Evolutionary conservation across 2,888 invertebrate species (phyloP).

Genomic region (Orthosia gothica): DNA sequence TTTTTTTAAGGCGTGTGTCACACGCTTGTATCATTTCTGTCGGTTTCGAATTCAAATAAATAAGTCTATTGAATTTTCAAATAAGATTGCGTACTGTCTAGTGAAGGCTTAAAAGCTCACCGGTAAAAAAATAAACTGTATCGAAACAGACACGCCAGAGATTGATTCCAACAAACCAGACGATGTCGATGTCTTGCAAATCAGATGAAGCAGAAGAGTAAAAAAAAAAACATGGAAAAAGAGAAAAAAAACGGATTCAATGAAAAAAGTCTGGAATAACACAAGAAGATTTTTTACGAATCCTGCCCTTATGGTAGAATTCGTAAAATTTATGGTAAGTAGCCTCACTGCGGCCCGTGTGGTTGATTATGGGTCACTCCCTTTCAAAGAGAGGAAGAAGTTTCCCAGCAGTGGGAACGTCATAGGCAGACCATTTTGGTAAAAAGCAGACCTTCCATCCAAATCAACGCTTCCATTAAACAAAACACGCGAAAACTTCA

Average conservation of each 20-base stretch:
- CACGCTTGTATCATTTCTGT: background rate
- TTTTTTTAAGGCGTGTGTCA: slow-evolving; percentile 1
- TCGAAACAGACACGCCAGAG: too few species aligned
- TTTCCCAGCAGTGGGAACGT: background rate
- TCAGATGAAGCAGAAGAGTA: background rate
- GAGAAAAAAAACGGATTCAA: background rate
- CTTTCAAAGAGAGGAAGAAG: background rate
- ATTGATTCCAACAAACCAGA: background rate
- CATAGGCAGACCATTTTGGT: background rate
- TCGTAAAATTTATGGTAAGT: too few species aligned
- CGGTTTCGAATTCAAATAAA: background rate
- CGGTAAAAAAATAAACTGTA: too few species aligned
- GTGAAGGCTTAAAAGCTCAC: too few species aligned
- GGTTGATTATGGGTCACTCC: background rate
- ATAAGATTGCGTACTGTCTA: too few species aligned
- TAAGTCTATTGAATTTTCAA: too few species aligned
- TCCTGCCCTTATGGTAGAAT: too few species aligned
- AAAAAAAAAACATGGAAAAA: background rate
- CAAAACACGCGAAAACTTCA: slow-evolving; percentile 21
- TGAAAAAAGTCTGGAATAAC: too few species aligned
- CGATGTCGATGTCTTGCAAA: background rate
- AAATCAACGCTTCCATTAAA: slow-evolving; percentile 15
- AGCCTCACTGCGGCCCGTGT: background rate
- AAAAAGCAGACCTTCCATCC: background rate
- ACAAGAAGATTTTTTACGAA: background rate